Conservation (phyloP, 2,888 invertebrate genomes). For the Galerucella pusilla region DNA sequence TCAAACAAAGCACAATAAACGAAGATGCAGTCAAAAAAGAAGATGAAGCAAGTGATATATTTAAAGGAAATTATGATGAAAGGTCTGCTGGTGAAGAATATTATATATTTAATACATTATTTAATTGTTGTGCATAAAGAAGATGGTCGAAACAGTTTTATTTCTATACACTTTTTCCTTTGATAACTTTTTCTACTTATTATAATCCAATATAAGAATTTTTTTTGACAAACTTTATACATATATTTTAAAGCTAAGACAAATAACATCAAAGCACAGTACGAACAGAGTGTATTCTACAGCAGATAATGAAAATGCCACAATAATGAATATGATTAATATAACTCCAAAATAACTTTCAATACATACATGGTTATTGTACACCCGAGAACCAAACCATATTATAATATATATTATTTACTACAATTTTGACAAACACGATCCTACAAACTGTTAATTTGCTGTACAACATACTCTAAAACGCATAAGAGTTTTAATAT, state of each 20-base stretch:
- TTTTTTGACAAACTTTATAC: neutral
- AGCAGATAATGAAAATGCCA: neutral
- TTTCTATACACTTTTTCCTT: no score
- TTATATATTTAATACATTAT: neutral
- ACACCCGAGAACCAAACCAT: neutral
- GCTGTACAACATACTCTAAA: constrained; percentile 36
- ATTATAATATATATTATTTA: neutral
- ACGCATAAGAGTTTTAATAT: constrained; percentile 21
- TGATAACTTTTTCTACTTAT: neutral
- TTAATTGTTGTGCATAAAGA: neutral
- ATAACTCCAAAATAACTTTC: neutral
- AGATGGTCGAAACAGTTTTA: neutral
- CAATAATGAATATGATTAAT: no score
- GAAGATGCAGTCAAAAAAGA: neutral
- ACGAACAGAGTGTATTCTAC: constrained; percentile 12
- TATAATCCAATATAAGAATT: neutral
- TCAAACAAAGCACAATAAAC: neutral
- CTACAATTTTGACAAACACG: neutral
- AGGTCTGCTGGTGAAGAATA: neutral
- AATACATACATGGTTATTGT: neutral
- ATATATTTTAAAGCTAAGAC: neutral
- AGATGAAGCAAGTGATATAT: neutral
- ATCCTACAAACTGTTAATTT: neutral
- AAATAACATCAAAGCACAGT: neutral
- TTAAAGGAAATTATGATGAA: neutral